phyloP scores from a whole-genome alignment of 2,797 vertebrate genomes.

The Thripadectes ignobilis region DNA sequence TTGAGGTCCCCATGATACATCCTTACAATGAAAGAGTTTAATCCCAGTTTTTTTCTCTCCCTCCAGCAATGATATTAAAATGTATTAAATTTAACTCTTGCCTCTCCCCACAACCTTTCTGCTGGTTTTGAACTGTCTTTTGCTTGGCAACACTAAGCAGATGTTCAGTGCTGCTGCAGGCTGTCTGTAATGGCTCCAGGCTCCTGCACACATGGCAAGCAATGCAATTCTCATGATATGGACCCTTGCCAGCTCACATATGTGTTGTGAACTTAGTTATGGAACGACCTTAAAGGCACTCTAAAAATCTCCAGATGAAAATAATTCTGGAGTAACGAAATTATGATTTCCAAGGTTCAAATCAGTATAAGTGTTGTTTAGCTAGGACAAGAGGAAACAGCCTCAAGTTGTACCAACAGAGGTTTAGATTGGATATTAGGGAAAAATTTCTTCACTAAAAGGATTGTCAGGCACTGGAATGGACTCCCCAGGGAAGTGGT shows the following conservation, averaged over 20 bases:
- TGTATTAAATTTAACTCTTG: background rate
- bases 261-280: background rate
- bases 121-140: background rate
- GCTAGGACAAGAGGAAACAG: background rate
- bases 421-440: background rate
- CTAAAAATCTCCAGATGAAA: background rate
- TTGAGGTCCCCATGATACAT: background rate
- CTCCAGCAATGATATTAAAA: background rate
- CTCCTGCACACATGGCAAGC: background rate
- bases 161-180: background rate
- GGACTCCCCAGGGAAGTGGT: background rate
- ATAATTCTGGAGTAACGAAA: background rate
- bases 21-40: background rate
- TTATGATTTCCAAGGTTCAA: background rate
- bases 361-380: background rate
- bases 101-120: background rate
- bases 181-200: background rate
- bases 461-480: background rate
- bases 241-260: background rate
- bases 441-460: rapidly evolving
- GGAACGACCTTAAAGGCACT: background rate
- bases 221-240: rapidly evolving
- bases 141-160: background rate
- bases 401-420: background rate
- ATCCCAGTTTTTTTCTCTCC: background rate